A percentile compares a stretch with the other conserved stretches of the same genome.
Conservation (phyloP, 2,113 vertebrate species). For the Syngnathus typhle region DNA sequence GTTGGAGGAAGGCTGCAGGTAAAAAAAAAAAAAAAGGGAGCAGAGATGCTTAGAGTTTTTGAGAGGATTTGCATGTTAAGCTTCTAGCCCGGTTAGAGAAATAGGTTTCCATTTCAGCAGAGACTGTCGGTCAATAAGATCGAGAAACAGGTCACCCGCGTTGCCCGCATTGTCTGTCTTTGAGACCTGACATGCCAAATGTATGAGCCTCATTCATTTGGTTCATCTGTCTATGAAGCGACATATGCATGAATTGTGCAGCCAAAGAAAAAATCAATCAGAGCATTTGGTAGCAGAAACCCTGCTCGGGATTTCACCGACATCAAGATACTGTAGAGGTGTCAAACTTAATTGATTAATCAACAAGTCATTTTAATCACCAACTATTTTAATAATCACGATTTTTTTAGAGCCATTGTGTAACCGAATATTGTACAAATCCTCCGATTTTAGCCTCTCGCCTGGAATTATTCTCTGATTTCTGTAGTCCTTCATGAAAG, state of each 20-base stretch:
- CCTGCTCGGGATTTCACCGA: not conserved
- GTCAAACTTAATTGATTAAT: too few relatives aligned
- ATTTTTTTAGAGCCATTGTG: too few relatives aligned
- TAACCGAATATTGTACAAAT: too few relatives aligned
- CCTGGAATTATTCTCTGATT: too few relatives aligned
- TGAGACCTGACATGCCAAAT: not conserved
- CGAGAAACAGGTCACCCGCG: constrained; percentile 18
- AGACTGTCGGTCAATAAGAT: constrained; percentile 20
- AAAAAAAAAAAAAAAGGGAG: constrained; percentile 14
- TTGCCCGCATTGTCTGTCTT: constrained; percentile 18
- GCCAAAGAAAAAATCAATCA: constrained; percentile 15
- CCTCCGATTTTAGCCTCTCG: too few relatives aligned
- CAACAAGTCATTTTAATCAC: too few relatives aligned
- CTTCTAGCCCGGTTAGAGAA: constrained; percentile 7
- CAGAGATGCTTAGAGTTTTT: constrained; percentile 29
- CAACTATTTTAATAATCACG: too few relatives aligned
- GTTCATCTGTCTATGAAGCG: constrained; percentile 5
- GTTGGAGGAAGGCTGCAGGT: constrained; percentile 28
- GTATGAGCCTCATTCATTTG: constrained; percentile 6
- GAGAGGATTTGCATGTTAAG: constrained; percentile 32
- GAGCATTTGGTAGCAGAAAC: constrained; percentile 11
- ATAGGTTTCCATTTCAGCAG: constrained; percentile 3
- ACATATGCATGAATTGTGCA: constrained; percentile 11
- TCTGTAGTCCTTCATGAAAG: too few relatives aligned
- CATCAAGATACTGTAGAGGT: too few relatives aligned